Percentiles rank a stretch among this genome's conserved stretches.
Evolutionary conservation across 2,797 vertebrate species (phyloP).

Genomic region (Etheostoma nigrum): DNA sequence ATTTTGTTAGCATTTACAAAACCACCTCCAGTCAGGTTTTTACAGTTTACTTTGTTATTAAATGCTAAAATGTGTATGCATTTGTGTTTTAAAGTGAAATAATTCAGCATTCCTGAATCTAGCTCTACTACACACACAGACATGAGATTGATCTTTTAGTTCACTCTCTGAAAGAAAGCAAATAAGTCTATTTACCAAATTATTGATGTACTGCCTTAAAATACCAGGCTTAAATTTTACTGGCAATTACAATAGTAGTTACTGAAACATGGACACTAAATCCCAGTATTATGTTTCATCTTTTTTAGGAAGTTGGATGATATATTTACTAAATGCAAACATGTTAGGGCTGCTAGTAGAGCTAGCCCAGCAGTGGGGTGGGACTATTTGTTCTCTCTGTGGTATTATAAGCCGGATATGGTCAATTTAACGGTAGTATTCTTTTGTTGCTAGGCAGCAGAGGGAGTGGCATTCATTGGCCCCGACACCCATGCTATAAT

Average conservation of each 20-base stretch:
- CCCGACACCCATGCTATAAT: conserved; percentile 96
- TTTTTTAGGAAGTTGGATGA: neutral
- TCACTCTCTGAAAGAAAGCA: neutral
- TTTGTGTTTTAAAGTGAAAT: neutral
- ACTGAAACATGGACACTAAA: neutral
- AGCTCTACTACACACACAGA: neutral
- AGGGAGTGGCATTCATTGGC: conserved; percentile 92
- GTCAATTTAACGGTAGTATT: neutral
- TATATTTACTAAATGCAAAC: neutral
- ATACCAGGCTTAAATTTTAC: neutral
- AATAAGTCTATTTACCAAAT: neutral
- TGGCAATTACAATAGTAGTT: neutral
- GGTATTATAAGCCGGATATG: neutral
- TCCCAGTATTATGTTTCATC: neutral
- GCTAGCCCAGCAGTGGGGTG: neutral
- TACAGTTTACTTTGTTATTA: neutral
- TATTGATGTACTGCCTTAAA: neutral
- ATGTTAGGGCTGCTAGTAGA: neutral
- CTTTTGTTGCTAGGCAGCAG: conserved; percentile 85
- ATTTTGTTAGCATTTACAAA: neutral
- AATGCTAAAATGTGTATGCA: conserved; percentile 1
- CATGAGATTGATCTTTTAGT: neutral
- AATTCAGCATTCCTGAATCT: neutral
- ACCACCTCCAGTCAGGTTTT: neutral
- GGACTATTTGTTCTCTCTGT: neutral